phyloP scores from a whole-genome alignment of 2,797 vertebrate species.

The Antrozous pallidus region DNA sequence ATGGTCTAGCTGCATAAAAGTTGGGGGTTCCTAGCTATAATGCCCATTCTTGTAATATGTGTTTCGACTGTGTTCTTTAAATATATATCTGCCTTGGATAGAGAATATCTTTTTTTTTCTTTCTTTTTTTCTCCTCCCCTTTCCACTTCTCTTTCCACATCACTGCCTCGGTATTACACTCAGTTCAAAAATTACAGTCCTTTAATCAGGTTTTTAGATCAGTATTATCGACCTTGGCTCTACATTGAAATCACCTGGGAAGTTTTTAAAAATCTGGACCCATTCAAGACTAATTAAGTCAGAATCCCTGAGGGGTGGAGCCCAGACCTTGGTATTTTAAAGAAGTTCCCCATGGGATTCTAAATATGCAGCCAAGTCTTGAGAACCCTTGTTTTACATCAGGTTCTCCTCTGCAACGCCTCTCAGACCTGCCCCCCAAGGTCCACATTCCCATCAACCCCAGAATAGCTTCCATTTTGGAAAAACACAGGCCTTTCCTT shows the following conservation, averaged over 20 bases:
- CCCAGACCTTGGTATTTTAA: neutral
- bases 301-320: neutral
- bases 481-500: neutral
- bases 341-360: neutral
- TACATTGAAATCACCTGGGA: constrained; percentile 18
- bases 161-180: neutral
- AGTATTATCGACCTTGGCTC: neutral
- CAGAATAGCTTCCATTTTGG: neutral
- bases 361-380: neutral
- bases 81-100: neutral
- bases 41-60: neutral
- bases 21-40: neutral
- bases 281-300: constrained; percentile 28
- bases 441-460: neutral
- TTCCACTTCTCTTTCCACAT: neutral
- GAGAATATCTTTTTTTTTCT: neutral
- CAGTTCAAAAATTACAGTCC: neutral
- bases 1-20: neutral
- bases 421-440: neutral
- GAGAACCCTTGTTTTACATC: neutral
- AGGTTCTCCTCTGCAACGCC: neutral
- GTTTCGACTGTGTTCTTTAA: neutral
- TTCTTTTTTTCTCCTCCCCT: neutral
- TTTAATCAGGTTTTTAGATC: constrained; percentile 61
- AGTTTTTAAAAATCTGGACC: constrained; percentile 5